These are phyloP conservation scores for Coilia nasus DNA, from an alignment of 2,797 vertebrate genomes.

Conservation along the genomic window DNA sequence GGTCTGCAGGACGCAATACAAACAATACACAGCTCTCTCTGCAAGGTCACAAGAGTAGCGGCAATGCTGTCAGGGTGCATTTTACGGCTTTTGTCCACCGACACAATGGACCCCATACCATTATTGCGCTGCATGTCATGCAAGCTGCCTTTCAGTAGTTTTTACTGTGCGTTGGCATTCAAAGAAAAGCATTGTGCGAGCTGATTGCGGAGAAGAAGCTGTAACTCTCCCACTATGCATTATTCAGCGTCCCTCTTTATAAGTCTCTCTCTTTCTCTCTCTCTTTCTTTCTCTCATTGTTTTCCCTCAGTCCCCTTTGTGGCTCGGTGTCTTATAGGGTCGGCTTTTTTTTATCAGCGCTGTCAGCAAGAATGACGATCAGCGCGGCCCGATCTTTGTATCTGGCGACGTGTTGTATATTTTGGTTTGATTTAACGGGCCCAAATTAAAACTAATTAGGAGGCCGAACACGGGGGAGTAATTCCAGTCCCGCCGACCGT, in stretches of 20 bases:
- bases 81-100: conserved; percentile 7
- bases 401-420: conserved; percentile 40
- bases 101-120: background rate
- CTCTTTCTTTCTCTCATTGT: background rate
- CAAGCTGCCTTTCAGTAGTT: background rate
- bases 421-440: conserved; percentile 42
- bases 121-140: conserved; percentile 11
- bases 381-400: conserved; percentile 31
- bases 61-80: background rate
- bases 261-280: background rate
- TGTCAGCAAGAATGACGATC: conserved; percentile 35
- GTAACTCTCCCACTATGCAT: conserved; percentile 3
- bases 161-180: conserved; percentile 14
- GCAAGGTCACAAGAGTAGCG: background rate
- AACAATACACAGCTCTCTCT: background rate
- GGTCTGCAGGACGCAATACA: background rate
- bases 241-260: background rate
- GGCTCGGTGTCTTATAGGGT: background rate
- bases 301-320: background rate
- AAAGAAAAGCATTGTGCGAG: background rate
- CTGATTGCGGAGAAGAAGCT: background rate
- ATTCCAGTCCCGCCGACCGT: background rate
- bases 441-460: conserved; percentile 48
- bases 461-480: conserved; percentile 27
- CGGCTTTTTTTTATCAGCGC: background rate